These are phyloP conservation scores for Sylvia borin DNA, from an alignment of 2,797 vertebrate genomes.

Conservation along the genomic window DNA sequence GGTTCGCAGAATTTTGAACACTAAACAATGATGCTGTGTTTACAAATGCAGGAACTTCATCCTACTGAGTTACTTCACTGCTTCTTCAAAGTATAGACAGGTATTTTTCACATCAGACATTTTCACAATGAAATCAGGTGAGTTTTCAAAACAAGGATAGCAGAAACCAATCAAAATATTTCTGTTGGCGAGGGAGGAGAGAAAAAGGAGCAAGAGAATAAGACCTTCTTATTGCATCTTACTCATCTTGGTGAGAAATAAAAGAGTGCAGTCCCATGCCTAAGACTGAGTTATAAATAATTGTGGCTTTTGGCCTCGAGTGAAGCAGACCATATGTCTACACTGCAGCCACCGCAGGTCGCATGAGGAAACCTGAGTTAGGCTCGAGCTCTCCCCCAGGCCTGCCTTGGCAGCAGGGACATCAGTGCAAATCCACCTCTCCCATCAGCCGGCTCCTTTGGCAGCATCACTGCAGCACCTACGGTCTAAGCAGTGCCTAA, in stretches of 20 bases:
- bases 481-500: not conserved
- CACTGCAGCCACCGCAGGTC: fast-evolving
- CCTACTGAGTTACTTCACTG: not conserved
- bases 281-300: not conserved
- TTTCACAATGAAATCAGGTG: fast-evolving
- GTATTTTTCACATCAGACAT: not conserved
- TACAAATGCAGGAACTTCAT: not conserved
- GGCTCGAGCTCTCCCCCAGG: not conserved
- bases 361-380: not conserved
- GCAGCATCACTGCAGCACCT: not conserved
- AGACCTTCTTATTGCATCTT: not conserved
- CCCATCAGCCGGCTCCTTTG: not conserved
- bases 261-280: not conserved
- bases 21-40: not conserved
- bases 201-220: not conserved
- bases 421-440: not conserved
- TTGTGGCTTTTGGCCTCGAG: not conserved
- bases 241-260: not conserved
- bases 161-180: not conserved
- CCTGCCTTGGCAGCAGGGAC: not conserved
- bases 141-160: not conserved
- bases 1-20: not conserved
- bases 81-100: not conserved
- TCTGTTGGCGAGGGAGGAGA: not conserved
- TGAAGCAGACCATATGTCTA: not conserved